These are phyloP conservation scores for Heliconius nattereri DNA, from an alignment of 1,140 invertebrate genomes.

Conservation along the genomic window DNA sequence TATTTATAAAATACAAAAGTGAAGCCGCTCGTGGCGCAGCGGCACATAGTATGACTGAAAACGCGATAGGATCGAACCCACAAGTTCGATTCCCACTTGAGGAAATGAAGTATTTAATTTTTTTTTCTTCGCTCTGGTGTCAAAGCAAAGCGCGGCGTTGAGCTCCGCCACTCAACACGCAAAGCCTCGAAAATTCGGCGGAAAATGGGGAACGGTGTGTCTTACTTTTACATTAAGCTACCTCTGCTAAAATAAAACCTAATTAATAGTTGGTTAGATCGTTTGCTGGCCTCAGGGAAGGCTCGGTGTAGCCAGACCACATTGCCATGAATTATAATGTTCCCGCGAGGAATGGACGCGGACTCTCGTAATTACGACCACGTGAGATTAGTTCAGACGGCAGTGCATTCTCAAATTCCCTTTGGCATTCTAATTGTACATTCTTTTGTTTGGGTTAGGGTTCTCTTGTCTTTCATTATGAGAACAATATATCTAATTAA, in stretches of 20 bases:
- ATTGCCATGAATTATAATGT: constrained; percentile 9
- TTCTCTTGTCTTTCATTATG: background rate
- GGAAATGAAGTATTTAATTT: too few species aligned
- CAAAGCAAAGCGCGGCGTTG: too few species aligned
- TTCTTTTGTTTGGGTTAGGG: background rate
- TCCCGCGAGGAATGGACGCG: background rate
- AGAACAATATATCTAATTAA: background rate
- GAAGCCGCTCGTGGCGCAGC: too few species aligned
- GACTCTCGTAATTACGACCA: background rate
- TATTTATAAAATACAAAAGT: background rate
- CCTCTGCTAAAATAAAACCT: background rate
- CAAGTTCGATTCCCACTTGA: too few species aligned
- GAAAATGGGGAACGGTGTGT: too few species aligned
- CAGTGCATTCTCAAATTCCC: constrained; percentile 3
- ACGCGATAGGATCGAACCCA: too few species aligned
- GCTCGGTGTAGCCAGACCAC: background rate
- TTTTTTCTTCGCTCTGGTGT: too few species aligned
- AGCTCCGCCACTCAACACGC: too few species aligned
- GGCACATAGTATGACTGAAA: too few species aligned
- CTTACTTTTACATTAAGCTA: too few species aligned
- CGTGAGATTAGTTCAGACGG: background rate
- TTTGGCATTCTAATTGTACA: background rate
- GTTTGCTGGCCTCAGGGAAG: constrained; percentile 6
- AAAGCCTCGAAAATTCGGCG: too few species aligned
- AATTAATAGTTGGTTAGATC: background rate